Evolutionary conservation across 2,888 invertebrate species (phyloP).

Genomic region (Litoditis marina): DNA sequence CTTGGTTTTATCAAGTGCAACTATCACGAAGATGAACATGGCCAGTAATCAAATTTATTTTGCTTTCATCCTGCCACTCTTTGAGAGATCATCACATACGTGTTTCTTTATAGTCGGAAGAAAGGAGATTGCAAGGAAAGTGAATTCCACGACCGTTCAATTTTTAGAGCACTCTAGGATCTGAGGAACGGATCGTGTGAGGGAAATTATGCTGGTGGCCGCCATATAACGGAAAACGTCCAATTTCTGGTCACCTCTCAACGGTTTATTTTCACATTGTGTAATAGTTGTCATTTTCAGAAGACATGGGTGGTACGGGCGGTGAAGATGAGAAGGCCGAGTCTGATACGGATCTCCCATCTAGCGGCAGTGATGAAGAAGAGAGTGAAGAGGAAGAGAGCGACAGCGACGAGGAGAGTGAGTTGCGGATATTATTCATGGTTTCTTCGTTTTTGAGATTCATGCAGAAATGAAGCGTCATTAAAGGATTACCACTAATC

Average conservation of each 20-base stretch:
- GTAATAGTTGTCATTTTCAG: conserved; percentile 19
- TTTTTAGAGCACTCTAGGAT: too few relatives aligned
- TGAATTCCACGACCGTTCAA: too few relatives aligned
- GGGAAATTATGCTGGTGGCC: too few relatives aligned
- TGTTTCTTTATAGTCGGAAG: too few relatives aligned
- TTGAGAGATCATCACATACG: background rate
- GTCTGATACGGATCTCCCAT: conserved; percentile 23
- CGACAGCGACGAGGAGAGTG: conserved; percentile 4
- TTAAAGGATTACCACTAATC: too few relatives aligned
- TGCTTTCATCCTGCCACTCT: background rate
- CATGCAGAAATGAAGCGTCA: too few relatives aligned
- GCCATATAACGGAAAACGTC: too few relatives aligned
- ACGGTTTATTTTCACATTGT: too few relatives aligned
- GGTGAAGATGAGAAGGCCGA: conserved; percentile 27
- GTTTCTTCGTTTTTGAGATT: background rate
- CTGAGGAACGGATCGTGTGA: too few relatives aligned
- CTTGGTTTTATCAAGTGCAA: background rate
- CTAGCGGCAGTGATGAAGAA: conserved; percentile 17
- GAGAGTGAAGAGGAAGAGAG: conserved; percentile 20
- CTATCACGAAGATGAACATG: background rate
- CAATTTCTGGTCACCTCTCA: too few relatives aligned
- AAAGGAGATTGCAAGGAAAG: too few relatives aligned
- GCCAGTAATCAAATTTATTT: too few relatives aligned
- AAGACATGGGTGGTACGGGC: conserved; percentile 35
- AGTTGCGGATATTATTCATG: background rate